Conservation (phyloP, 2,888 invertebrate genomes). For the Temnothorax unifasciatus region DNA sequence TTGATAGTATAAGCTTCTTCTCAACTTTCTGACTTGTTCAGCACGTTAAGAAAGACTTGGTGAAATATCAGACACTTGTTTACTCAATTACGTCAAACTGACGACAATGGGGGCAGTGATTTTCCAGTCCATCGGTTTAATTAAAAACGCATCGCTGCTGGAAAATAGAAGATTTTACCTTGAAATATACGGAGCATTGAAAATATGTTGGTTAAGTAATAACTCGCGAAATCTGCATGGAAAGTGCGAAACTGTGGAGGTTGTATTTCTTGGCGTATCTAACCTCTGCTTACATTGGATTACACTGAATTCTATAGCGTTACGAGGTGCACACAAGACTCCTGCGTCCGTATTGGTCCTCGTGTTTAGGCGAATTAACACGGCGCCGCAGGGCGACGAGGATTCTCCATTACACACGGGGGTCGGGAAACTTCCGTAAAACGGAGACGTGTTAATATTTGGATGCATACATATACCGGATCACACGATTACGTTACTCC, state of each 20-base stretch:
- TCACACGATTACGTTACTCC: constrained; percentile 43
- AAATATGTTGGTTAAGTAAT: not conserved
- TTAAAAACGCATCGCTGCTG: constrained; percentile 22
- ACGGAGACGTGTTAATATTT: constrained; percentile 51
- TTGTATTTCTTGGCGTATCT: constrained; percentile 41
- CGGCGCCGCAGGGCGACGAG: constrained; percentile 41
- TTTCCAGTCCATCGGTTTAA: not conserved
- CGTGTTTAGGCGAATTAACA: constrained; percentile 51
- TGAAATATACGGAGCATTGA: not conserved
- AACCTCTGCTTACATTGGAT: constrained; percentile 46
- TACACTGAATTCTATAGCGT: constrained; percentile 45
- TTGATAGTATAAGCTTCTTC: not conserved
- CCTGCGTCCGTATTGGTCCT: constrained; percentile 17
- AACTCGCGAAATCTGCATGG: not conserved
- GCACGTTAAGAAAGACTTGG: not conserved
- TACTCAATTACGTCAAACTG: not conserved
- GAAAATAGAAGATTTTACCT: not conserved
- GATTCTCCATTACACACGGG: constrained; percentile 50
- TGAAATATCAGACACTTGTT: not conserved
- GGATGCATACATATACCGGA: constrained; percentile 39
- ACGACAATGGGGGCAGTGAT: not conserved
- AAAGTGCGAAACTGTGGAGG: constrained; percentile 1
- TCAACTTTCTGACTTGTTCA: not conserved
- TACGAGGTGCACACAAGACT: constrained; percentile 13
- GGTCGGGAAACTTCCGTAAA: constrained; percentile 25